These are phyloP conservation scores for Pseudotriccus pelzelni DNA, from an alignment of 2,797 vertebrate species.

Conservation along the genomic window DNA sequence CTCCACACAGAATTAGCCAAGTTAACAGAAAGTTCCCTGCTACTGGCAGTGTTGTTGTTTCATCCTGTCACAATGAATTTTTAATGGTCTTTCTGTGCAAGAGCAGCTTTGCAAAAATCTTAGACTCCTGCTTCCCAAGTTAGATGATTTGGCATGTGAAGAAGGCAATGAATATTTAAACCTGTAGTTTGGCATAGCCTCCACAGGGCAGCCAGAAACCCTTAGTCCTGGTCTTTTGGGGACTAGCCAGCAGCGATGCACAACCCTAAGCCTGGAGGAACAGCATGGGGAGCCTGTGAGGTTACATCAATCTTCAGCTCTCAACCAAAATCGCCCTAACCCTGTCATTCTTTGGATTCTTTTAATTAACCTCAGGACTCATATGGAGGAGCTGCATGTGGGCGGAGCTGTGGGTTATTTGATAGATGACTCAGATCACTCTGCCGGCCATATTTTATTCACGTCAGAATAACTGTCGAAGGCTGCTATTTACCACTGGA, in stretches of 20 bases:
- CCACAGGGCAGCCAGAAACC: neutral
- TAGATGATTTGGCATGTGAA: conserved; percentile 31
- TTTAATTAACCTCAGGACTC: conserved; percentile 46
- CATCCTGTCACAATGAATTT: conserved; percentile 41
- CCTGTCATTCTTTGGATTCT: neutral
- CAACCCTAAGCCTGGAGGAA: neutral
- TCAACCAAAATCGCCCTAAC: neutral
- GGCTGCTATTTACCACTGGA: neutral
- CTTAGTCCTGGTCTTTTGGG: neutral
- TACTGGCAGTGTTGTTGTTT: conserved; percentile 24
- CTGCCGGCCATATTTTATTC: neutral
- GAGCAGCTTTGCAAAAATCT: conserved; percentile 55
- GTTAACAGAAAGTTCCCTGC: conserved; percentile 48
- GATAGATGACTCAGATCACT: neutral
- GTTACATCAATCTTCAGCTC: neutral
- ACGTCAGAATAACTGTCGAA: neutral
- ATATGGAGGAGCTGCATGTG: neutral
- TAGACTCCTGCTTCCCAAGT: conserved; percentile 4
- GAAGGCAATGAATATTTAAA: conserved; percentile 42
- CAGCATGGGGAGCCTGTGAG: neutral
- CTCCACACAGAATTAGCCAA: conserved; percentile 41
- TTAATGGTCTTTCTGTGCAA: conserved; percentile 60
- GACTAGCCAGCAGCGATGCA: neutral
- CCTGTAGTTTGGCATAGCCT: conserved; percentile 4
- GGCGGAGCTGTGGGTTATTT: conserved; percentile 23